Evolutionary conservation across 2,113 vertebrate species (phyloP).

Genomic region (Trematomus loennbergii): DNA sequence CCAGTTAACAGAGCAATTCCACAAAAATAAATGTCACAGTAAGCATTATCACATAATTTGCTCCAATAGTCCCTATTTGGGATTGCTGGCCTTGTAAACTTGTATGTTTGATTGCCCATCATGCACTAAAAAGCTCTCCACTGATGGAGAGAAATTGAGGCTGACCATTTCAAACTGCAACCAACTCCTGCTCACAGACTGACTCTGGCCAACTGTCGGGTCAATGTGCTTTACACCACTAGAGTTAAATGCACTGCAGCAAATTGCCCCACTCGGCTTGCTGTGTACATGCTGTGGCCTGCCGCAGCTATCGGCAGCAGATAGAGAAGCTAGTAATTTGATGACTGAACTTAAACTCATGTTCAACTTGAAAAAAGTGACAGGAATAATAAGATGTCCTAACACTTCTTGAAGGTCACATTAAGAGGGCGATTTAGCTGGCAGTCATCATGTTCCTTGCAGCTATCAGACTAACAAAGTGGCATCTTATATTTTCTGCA

Average conservation of each 20-base stretch:
- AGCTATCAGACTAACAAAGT: conserved; percentile 67
- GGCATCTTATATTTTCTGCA: conserved; percentile 68
- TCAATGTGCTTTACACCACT: conserved; percentile 70
- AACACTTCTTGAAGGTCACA: conserved; percentile 62
- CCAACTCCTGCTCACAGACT: conserved; percentile 56
- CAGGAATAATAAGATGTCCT: conserved; percentile 62
- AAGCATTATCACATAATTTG: conserved; percentile 40
- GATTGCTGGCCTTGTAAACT: conserved; percentile 34
- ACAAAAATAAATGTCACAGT: conserved; percentile 25
- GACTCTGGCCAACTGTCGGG: conserved; percentile 69
- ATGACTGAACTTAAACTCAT: conserved; percentile 27
- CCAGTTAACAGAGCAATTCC: not conserved
- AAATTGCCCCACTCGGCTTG: conserved; percentile 63
- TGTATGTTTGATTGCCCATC: conserved; percentile 61
- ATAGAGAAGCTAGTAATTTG: conserved; percentile 43
- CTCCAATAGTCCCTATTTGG: conserved; percentile 41
- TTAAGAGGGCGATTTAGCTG: conserved; percentile 50
- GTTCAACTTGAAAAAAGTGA: conserved; percentile 44
- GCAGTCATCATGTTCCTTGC: conserved; percentile 65
- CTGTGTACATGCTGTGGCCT: conserved; percentile 37
- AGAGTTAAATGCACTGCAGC: conserved; percentile 70
- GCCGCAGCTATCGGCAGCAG: conserved; percentile 18
- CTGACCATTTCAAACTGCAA: conserved; percentile 68
- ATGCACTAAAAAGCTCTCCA: conserved; percentile 43
- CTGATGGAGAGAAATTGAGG: conserved; percentile 66